Percentiles rank a stretch among this genome's conserved stretches.
phyloP scores from a whole-genome alignment of 1,140 invertebrate species.

The Brachionus rubens region DNA sequence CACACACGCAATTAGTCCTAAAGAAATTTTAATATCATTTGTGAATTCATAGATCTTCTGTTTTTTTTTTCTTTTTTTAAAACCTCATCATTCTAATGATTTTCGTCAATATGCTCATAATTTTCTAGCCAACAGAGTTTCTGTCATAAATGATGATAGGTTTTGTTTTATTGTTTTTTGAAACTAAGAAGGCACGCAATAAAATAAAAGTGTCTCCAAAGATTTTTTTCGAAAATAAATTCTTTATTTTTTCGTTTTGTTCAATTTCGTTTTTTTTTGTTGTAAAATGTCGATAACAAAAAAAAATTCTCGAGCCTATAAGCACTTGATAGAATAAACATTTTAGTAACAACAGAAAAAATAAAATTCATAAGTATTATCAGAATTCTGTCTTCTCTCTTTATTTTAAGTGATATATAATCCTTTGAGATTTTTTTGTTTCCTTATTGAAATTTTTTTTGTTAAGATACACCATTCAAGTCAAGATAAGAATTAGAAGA shows the following conservation, averaged over 20 bases:
- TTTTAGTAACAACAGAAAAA: neutral
- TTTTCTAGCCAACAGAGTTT: neutral
- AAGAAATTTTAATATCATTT: neutral
- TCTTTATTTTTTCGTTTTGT: neutral
- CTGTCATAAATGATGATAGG: neutral
- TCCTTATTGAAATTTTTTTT: neutral
- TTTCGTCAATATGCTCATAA: neutral
- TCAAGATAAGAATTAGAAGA: neutral
- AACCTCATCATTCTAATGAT: no score
- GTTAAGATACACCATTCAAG: neutral
- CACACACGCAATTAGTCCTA: neutral
- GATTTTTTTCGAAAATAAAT: neutral
- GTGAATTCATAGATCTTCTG: no score
- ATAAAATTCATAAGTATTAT: neutral
- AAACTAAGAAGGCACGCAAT: neutral
- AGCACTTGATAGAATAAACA: conserved; percentile 25
- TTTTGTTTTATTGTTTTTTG: neutral
- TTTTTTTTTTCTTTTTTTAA: no score
- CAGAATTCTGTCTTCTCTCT: no score
- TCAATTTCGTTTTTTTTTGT: no score
- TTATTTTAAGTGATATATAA: conserved; percentile 8
- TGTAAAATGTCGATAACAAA: no score
- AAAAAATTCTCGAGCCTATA: no score
- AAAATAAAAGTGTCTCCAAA: neutral
- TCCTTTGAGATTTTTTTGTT: conserved; percentile 18